These are phyloP conservation scores for Carduelis carduelis DNA, from an alignment of 2,797 vertebrate genomes.

Conservation along the genomic window DNA sequence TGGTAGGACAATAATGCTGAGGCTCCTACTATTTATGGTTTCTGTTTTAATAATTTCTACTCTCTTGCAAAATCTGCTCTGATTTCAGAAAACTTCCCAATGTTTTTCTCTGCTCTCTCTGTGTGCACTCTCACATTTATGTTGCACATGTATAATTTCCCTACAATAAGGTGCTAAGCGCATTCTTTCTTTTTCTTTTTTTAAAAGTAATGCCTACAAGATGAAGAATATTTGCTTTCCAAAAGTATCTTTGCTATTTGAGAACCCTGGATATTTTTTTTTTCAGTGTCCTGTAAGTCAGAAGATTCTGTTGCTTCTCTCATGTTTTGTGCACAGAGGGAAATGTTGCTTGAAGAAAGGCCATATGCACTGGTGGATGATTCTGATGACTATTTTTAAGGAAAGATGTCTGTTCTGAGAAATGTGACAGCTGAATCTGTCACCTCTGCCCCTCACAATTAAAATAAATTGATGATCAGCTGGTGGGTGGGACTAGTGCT, in stretches of 20 bases:
- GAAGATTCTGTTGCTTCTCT: background rate
- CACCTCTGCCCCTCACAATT: background rate
- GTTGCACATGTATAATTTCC: background rate
- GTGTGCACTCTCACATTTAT: background rate
- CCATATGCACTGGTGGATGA: background rate
- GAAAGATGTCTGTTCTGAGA: background rate
- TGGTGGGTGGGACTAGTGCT: background rate
- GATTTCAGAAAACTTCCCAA: background rate
- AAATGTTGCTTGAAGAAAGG: background rate
- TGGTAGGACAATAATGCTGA: background rate
- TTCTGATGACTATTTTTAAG: background rate
- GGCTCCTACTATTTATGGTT: background rate
- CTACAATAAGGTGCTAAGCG: fast-evolving
- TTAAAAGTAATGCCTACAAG: background rate
- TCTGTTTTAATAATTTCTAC: background rate
- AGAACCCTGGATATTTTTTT: background rate
- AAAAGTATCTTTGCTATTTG: background rate
- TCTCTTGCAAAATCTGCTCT: background rate
- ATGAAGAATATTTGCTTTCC: background rate
- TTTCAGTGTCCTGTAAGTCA: background rate
- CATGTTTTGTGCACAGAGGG: background rate
- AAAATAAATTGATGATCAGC: background rate
- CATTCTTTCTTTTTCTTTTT: background rate
- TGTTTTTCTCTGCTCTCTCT: background rate
- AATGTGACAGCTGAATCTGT: background rate